phyloP scores from a whole-genome alignment of 2,888 invertebrate genomes.

The Polyploca ridens region DNA sequence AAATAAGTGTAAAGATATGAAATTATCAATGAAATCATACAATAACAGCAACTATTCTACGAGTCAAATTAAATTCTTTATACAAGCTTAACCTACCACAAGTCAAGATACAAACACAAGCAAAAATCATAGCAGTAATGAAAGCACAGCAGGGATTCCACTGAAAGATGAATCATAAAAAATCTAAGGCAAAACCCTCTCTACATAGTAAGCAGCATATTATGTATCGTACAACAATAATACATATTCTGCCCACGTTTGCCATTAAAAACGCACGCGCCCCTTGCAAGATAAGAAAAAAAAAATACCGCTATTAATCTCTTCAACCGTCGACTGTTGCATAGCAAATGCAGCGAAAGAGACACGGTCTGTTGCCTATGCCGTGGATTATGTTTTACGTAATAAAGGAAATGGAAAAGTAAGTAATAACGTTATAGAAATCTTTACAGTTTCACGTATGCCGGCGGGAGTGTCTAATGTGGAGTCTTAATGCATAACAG shows the following conservation, averaged over 20 bases:
- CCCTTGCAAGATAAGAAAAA: conserved; percentile 35
- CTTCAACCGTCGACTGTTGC: conserved; percentile 31
- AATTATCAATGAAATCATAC: no score
- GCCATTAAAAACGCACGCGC: conserved; percentile 23
- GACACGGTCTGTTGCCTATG: conserved; percentile 33
- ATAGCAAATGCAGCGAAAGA: conserved; percentile 30
- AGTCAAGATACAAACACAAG: neutral
- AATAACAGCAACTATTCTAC: no score
- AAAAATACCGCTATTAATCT: conserved; percentile 43
- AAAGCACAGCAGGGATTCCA: conserved; percentile 5
- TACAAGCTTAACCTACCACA: no score
- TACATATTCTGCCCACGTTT: conserved; percentile 27
- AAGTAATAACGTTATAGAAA: neutral
- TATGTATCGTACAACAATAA: conserved; percentile 16
- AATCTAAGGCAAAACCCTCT: conserved; percentile 14
- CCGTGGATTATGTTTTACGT: conserved; percentile 27
- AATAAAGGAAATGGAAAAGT: conserved; percentile 22
- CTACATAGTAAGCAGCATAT: conserved; percentile 14
- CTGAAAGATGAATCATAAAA: conserved; percentile 14
- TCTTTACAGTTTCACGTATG: neutral
- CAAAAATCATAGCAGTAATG: neutral
- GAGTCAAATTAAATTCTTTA: no score
- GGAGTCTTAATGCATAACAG: neutral
- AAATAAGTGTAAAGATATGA: conserved; percentile 28
- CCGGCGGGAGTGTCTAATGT: neutral